Conservation (phyloP, 2,113 vertebrate genomes). For the Noctilio leporinus region DNA sequence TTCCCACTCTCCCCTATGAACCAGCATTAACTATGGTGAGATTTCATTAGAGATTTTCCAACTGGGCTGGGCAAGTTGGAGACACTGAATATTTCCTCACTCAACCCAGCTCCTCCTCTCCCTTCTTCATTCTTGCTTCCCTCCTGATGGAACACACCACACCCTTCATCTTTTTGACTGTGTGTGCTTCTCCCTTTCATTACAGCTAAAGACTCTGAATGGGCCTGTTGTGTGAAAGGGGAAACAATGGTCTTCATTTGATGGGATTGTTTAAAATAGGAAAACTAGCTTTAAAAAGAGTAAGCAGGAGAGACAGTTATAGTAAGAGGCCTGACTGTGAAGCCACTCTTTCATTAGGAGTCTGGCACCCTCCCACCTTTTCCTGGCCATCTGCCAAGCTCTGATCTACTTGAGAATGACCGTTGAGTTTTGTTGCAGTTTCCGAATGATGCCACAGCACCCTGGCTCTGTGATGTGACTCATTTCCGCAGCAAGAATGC, state of each 20-base stretch:
- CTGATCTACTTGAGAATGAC: slow-evolving; percentile 62
- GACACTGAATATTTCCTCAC: slow-evolving; percentile 28
- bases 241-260: slow-evolving; percentile 79
- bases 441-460: slow-evolving; percentile 63
- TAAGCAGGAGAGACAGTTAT: slow-evolving; percentile 58
- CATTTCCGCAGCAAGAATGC: slow-evolving; percentile 74
- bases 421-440: slow-evolving; percentile 65
- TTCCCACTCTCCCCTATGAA: not conserved
- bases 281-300: slow-evolving; percentile 72
- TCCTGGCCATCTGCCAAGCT: slow-evolving; percentile 76
- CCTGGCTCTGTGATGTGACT: slow-evolving; percentile 70
- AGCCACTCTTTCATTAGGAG: slow-evolving; percentile 73
- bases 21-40: slow-evolving; percentile 11
- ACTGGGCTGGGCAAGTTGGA: slow-evolving; percentile 5
- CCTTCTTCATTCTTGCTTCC: slow-evolving; percentile 13
- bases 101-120: not conserved
- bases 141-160: slow-evolving; percentile 60
- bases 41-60: slow-evolving; percentile 68
- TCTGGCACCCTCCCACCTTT: slow-evolving; percentile 79
- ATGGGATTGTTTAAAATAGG: slow-evolving; percentile 79
- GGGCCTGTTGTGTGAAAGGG: slow-evolving; percentile 71
- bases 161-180: slow-evolving; percentile 53
- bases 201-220: slow-evolving; percentile 72
- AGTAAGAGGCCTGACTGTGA: slow-evolving; percentile 72
- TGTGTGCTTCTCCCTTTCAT: slow-evolving; percentile 69